A percentile compares a stretch with the other conserved stretches of the same genome.
Evolutionary conservation across 1,140 invertebrate species (phyloP).

Genomic region (Idris sp.): DNA sequence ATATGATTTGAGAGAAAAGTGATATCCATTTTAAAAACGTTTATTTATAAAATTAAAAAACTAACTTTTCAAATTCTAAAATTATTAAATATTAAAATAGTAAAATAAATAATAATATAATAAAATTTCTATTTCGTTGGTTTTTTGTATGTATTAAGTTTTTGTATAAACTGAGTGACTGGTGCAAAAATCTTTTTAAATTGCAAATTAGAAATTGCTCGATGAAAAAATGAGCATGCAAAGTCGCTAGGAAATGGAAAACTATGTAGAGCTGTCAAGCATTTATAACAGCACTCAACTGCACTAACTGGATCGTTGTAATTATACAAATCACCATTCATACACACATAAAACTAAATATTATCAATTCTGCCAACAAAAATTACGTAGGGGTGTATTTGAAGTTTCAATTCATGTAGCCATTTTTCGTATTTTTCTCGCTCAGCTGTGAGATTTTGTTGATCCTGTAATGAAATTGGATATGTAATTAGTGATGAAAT

Average conservation of each 20-base stretch:
- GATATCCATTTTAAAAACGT: conserved; percentile 15
- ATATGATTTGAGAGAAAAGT: conserved; percentile 13
- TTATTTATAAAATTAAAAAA: too few species aligned
- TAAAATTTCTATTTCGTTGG: too few species aligned
- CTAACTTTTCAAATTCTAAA: too few species aligned
- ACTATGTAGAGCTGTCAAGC: background rate
- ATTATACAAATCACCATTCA: background rate
- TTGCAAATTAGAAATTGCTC: conserved; percentile 15
- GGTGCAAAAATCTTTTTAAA: background rate
- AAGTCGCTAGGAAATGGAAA: conserved; percentile 4
- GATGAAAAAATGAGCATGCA: conserved; percentile 18
- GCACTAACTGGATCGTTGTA: conserved; percentile 7
- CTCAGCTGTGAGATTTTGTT: background rate
- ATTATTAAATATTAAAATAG: too few species aligned
- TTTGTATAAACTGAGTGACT: conserved; percentile 16
- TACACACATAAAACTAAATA: background rate
- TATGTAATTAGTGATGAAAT: too few species aligned
- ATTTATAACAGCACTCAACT: conserved; percentile 9
- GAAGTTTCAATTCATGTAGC: background rate
- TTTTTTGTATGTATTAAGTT: conserved; percentile 10
- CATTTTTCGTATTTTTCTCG: conserved; percentile 1
- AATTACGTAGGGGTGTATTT: conserved; percentile 4
- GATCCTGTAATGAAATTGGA: conserved; percentile 7
- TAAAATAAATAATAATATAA: background rate
- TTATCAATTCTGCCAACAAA: background rate